phyloP scores from a whole-genome alignment of 2,797 vertebrate genomes.

The Sebastes flavidus region DNA sequence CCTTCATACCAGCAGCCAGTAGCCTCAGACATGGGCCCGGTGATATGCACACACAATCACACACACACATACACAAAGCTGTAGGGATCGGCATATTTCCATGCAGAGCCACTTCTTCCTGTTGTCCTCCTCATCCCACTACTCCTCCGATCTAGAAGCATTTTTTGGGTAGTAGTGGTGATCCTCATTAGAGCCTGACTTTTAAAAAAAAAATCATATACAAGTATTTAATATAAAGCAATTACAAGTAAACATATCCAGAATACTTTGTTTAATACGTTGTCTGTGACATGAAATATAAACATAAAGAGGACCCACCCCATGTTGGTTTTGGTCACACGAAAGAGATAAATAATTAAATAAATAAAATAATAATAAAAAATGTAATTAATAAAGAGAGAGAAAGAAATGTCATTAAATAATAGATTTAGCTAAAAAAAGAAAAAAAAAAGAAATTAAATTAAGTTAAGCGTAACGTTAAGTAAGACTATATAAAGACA shows the following conservation, averaged over 20 bases:
- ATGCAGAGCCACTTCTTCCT: conserved; percentile 52
- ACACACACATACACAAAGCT: conserved; percentile 35
- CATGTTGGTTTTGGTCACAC: too few relatives aligned
- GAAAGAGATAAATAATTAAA: too few relatives aligned
- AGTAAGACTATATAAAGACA: too few relatives aligned
- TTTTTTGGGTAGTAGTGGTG: conserved; percentile 9
- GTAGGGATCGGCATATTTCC: conserved; percentile 67
- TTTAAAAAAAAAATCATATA: not conserved
- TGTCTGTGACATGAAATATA: rapidly evolving
- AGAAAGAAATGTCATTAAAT: too few relatives aligned
- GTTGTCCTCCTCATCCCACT: conserved; percentile 18
- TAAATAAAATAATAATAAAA: too few relatives aligned
- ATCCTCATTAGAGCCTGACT: not conserved
- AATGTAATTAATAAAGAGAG: too few relatives aligned
- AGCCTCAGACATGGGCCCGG: conserved; percentile 47
- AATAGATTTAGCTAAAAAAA: too few relatives aligned
- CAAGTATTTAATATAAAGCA: not conserved
- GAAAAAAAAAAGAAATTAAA: too few relatives aligned
- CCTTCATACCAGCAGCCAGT: conserved; percentile 62
- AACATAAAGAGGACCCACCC: too few relatives aligned
- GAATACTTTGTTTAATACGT: not conserved
- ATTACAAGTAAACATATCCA: not conserved
- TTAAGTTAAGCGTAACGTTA: too few relatives aligned
- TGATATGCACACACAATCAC: conserved; percentile 27
- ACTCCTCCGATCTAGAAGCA: conserved; percentile 13